Evolutionary conservation across 2,888 invertebrate species (phyloP), one percentile per base, ranked within the genome.

Genomic region (Phengaris arion): DNA sequence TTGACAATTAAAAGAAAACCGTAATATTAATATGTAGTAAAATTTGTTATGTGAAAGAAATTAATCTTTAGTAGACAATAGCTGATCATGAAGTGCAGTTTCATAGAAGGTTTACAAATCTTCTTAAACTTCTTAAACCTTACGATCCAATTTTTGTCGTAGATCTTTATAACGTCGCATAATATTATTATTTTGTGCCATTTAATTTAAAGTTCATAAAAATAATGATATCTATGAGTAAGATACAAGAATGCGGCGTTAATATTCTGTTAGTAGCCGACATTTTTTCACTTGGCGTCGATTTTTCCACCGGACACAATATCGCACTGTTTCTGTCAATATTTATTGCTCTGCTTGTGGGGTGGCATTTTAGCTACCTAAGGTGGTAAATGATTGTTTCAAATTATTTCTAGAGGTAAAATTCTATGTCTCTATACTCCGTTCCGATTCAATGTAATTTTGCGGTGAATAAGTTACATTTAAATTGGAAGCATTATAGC

Each of bases 291-390:
- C 35, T 45, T 45, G 35, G 64, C 15, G 12, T 64, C 22, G 22
- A 22, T 22, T 64, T 64, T 64, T 10, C 64, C 64, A 7, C 64
- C 64, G 45, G 64, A 64, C 45, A 12, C 52, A 22, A 22, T 22
- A 64, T 45, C 35, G 35, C 64, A 64, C 64, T 45, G 45, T 35
- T 10, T 35, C 64, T 64, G 64, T 64, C 64, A 64, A 64, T 64
- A 64, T 64, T 52, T 64, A 64, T 64, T 45, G 64, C 13, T 12
- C 35, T 64, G 12, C 22, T 59, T 22, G 22, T 15, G 10, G 59
- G 59, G 10, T 45, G 64, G 64, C 12, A 64, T 64, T 64, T 64
- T 13, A 64, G 13, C 12, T 35, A 10, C 22, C 59, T 4, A 57
- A 22, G 22, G 22, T 22, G 4, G 35, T 64, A 35, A 35, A 64